A percentile compares a stretch with the other conserved stretches of the same genome.
phyloP scores from a whole-genome alignment of 1,140 invertebrate genomes.

The Xylocopa sonorina region DNA sequence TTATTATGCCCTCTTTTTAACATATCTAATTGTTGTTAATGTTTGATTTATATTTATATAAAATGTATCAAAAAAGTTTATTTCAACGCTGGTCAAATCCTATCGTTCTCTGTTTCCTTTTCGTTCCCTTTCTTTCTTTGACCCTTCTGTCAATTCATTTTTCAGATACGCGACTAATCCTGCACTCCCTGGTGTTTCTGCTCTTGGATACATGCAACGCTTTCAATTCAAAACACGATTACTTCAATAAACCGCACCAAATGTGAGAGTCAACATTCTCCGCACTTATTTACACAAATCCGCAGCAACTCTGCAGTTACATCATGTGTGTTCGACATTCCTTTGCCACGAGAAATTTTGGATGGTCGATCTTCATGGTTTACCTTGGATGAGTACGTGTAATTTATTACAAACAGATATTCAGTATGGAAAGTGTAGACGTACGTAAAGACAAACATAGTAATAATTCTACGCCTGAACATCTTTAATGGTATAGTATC shows the following conservation, averaged over 20 bases:
- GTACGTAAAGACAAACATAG: no score
- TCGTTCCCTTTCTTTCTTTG: conserved; percentile 54
- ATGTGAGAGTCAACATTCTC: background rate
- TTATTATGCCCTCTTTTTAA: conserved; percentile 75
- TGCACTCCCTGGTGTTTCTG: background rate
- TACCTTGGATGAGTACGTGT: background rate
- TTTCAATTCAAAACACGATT: background rate
- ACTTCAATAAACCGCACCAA: conserved; percentile 21
- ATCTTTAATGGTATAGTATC: background rate
- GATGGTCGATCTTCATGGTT: no score
- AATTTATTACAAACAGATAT: background rate
- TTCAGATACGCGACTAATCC: background rate
- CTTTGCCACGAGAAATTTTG: conserved; percentile 28
- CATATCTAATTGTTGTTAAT: conserved; percentile 76
- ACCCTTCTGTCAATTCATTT: background rate
- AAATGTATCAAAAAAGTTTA: conserved; percentile 79
- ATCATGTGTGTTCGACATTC: background rate
- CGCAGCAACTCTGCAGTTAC: background rate
- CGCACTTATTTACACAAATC: conserved; percentile 22
- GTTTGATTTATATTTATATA: conserved; percentile 76
- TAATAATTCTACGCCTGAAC: background rate
- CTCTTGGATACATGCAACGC: background rate
- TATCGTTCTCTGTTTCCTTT: conserved; percentile 42
- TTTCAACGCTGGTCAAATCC: conserved; percentile 58
- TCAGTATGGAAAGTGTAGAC: background rate